These are phyloP conservation scores for Cryptocephalus primarius DNA, from an alignment of 2,888 invertebrate species.

Conservation along the genomic window DNA sequence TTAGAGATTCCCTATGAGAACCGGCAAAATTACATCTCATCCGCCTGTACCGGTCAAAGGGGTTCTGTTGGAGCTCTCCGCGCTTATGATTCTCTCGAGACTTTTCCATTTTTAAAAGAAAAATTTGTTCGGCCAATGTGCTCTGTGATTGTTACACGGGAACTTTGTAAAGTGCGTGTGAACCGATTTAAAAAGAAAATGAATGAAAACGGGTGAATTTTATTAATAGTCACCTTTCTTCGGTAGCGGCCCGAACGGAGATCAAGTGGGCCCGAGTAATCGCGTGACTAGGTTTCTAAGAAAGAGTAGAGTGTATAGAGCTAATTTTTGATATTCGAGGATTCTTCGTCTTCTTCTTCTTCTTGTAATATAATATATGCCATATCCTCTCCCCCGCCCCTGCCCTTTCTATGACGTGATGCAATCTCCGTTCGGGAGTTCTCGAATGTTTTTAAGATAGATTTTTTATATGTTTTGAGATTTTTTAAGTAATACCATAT, in stretches of 20 bases:
- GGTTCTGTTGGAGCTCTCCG: too few relatives aligned
- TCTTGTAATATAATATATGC: too few relatives aligned
- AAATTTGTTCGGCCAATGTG: slow-evolving; percentile 21
- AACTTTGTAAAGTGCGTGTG: slow-evolving; percentile 26
- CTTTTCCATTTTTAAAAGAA: too few relatives aligned
- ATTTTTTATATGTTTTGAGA: slow-evolving; percentile 1
- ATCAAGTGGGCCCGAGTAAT: too few relatives aligned
- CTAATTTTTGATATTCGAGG: slow-evolving; percentile 1
- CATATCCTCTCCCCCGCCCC: too few relatives aligned
- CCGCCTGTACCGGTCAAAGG: too few relatives aligned
- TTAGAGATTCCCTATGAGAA: too few relatives aligned
- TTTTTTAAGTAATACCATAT: neutral
- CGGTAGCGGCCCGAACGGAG: slow-evolving; percentile 9
- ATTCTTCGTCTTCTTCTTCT: neutral
- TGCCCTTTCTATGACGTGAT: neutral
- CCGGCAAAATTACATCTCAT: too few relatives aligned
- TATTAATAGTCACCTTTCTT: slow-evolving; percentile 28
- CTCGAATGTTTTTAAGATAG: too few relatives aligned
- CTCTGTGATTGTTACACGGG: slow-evolving; percentile 29
- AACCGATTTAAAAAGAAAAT: slow-evolving; percentile 11
- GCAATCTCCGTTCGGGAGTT: neutral
- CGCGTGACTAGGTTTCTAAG: too few relatives aligned
- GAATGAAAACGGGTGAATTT: slow-evolving; percentile 33
- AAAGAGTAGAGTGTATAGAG: too few relatives aligned
- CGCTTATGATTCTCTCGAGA: too few relatives aligned